Conservation (phyloP, 2,888 invertebrate species). For the Galeruca laticollis region DNA sequence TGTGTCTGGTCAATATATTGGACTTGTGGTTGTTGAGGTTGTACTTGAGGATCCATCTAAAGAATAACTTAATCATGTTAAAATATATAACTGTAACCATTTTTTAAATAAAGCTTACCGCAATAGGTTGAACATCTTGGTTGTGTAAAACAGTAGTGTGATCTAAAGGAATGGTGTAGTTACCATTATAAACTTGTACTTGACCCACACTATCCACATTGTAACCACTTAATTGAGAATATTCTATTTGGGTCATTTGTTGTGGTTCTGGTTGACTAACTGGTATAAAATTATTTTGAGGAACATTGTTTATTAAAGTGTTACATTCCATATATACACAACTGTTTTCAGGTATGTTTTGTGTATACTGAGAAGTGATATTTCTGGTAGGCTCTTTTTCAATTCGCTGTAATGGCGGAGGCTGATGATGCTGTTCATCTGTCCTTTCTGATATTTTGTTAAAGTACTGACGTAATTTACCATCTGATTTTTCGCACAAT, state of each 20-base stretch:
- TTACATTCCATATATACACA: constrained; percentile 63
- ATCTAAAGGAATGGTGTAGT: constrained; percentile 62
- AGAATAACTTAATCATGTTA: not conserved
- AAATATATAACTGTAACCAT: no score
- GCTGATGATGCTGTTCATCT: constrained; percentile 31
- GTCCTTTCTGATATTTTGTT: constrained; percentile 27
- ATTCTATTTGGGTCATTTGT: constrained; percentile 59
- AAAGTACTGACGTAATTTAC: constrained; percentile 61
- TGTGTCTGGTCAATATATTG: constrained; percentile 40
- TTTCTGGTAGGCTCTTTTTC: constrained; percentile 35
- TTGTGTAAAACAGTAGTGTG: constrained; percentile 45
- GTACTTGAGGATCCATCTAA: constrained; percentile 35
- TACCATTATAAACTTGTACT: constrained; percentile 60
- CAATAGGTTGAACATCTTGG: constrained; percentile 41
- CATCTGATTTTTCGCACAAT: constrained; percentile 67
- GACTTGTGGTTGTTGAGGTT: constrained; percentile 44
- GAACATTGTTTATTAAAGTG: constrained; percentile 56
- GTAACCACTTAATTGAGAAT: constrained; percentile 59
- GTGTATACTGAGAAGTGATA: constrained; percentile 47
- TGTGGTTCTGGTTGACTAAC: constrained; percentile 51
- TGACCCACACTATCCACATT: constrained; percentile 59
- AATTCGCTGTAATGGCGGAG: constrained; percentile 27
- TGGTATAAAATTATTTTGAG: constrained; percentile 51
- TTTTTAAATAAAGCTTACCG: constrained; percentile 18
- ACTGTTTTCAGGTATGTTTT: constrained; percentile 52